These are phyloP conservation scores for Watsonalla cultraria DNA, from an alignment of 2,888 invertebrate species.

Conservation along the genomic window DNA sequence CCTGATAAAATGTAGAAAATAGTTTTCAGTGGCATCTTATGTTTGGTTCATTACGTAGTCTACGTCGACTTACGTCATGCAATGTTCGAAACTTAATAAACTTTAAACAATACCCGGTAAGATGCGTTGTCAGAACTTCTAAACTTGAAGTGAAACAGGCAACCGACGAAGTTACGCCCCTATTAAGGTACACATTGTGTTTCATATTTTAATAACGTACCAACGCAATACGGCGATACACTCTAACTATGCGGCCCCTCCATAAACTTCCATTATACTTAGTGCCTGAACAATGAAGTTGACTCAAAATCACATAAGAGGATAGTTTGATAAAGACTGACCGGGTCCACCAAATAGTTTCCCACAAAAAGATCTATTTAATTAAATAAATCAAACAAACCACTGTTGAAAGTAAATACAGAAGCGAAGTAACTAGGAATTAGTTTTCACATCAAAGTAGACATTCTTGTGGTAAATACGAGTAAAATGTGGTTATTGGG, in stretches of 20 bases:
- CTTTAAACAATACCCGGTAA: constrained; percentile 70
- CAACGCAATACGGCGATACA: constrained; percentile 18
- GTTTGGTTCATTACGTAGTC: constrained; percentile 53
- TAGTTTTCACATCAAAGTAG: constrained; percentile 66
- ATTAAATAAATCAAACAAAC: constrained; percentile 54
- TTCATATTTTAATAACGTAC: constrained; percentile 55
- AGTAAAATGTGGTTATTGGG: constrained; percentile 47
- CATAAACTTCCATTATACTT: not conserved
- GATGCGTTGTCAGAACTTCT: constrained; percentile 72
- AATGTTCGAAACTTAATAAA: constrained; percentile 71
- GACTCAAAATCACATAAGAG: not conserved
- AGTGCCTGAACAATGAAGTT: not conserved
- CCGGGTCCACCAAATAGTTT: constrained; percentile 46
- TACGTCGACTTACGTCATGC: constrained; percentile 63
- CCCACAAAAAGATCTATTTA: constrained; percentile 46
- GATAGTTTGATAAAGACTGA: constrained; percentile 21
- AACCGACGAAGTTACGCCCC: constrained; percentile 52
- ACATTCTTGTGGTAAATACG: constrained; percentile 61
- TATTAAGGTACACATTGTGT: constrained; percentile 64
- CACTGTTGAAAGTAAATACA: constrained; percentile 39
- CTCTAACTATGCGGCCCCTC: not conserved
- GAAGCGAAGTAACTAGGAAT: constrained; percentile 57
- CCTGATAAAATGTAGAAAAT: constrained; percentile 28
- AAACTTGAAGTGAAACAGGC: constrained; percentile 60
- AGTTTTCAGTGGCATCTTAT: constrained; percentile 28